Evolutionary conservation across 2,888 invertebrate species (phyloP), one percentile per base, ranked within the genome.

Genomic region (Eilema sororculum): DNA sequence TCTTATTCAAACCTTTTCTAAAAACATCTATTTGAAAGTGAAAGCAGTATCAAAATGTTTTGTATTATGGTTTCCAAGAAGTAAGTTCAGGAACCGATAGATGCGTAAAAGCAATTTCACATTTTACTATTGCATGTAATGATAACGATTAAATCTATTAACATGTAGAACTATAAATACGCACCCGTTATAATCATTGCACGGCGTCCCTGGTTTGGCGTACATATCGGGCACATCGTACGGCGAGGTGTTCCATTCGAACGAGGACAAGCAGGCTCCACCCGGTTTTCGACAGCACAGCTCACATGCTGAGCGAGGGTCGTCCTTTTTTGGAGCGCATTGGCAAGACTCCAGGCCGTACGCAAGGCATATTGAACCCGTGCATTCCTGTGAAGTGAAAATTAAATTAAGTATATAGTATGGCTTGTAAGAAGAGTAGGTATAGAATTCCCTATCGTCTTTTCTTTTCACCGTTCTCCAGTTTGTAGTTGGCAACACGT

Each of bases 261-360:
- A 98, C 46, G 98, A 98, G 59, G 98, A 98, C 91, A 97, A 94
- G 91, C 99, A 99, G 0, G 97, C 96, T 76, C 97, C 97, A 57
- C 98, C 98, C 0, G 98, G 98, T 78, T 97, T 86, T 87, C 98
- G 98, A 90, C 99, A 99, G 91, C 99, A 99, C 76, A 99, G 96
- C 93, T 99, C 98, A 91, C 99, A 99, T 1, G 98, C 97, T 82
- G 98, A 98, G 41, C 98, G 98, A 77, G 97, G 96, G 83, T 98
- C 98, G 82, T 96, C 97, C 65, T 97, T 96, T 52, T 97, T 97
- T 9, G 98, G 97, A 80, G 97, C 97, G 90, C 99, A 99, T 91
- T 99, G 99, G 88, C 99, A 99, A 56, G 99, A 99, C 93, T 99
- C 98, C 91, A 99, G 96, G 16, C 99, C 98, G 89, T 99, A 99